Percentiles rank a stretch among this genome's conserved stretches.
phyloP scores from a whole-genome alignment of 2,113 vertebrate genomes.

The Psittacus erithacus region DNA sequence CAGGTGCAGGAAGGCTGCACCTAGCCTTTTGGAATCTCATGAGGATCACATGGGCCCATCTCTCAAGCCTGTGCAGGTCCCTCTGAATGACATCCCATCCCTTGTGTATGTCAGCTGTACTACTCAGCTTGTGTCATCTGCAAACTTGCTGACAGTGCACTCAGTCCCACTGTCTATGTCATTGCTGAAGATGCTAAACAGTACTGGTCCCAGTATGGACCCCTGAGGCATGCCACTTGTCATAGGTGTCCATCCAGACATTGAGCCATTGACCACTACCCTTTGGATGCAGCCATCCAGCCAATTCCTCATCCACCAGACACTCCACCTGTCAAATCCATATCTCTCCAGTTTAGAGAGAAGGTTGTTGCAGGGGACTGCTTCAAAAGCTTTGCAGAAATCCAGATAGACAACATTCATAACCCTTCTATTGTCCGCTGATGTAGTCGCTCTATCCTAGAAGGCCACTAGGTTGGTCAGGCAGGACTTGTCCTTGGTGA shows the following conservation, averaged over 20 bases:
- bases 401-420: not conserved
- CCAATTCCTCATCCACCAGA: not conserved
- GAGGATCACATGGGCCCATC: not conserved
- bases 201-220: not conserved
- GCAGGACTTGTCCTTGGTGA: not conserved
- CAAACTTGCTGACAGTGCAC: not conserved
- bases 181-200: not conserved
- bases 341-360: not conserved
- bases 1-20: not conserved
- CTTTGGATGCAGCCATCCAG: not conserved
- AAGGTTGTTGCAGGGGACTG: not conserved
- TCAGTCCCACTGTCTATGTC: not conserved
- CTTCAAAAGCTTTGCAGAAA: not conserved
- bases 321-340: not conserved
- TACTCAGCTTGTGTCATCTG: not conserved
- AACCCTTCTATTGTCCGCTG: not conserved
- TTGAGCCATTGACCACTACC: not conserved
- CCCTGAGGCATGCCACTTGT: not conserved
- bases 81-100: not conserved
- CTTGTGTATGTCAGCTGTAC: not conserved
- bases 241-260: not conserved
- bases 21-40: not conserved
- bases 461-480: not conserved
- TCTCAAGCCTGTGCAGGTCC: not conserved
- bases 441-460: not conserved